Percentiles rank a stretch among this genome's conserved stretches.
Evolutionary conservation across 2,113 vertebrate genomes (phyloP).

Genomic region (Lonchura striata): DNA sequence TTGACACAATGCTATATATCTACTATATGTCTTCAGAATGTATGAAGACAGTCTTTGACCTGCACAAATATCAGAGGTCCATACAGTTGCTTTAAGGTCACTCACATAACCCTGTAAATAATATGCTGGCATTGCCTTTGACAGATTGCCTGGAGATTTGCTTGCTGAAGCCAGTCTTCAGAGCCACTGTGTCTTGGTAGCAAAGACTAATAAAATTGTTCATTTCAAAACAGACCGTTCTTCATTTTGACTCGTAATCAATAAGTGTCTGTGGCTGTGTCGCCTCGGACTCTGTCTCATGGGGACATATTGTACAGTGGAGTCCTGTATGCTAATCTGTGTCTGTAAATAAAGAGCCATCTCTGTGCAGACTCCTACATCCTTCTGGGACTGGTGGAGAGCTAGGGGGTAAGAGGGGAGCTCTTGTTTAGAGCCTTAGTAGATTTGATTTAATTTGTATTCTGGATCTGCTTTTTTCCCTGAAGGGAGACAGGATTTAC

Average conservation of each 20-base stretch:
- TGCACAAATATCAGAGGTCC: conserved; percentile 47
- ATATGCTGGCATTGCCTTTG: conserved; percentile 33
- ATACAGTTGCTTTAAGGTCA: conserved; percentile 28
- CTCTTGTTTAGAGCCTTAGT: background rate
- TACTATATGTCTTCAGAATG: background rate
- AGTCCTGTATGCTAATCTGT: conserved; percentile 34
- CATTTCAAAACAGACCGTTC: conserved; percentile 26
- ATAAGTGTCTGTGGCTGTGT: conserved; percentile 45
- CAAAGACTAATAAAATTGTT: conserved; percentile 61
- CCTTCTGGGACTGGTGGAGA: background rate
- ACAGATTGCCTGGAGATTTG: conserved; percentile 25
- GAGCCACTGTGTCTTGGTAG: conserved; percentile 22
- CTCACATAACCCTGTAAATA: conserved; percentile 20
- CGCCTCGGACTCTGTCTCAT: background rate
- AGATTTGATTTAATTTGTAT: background rate
- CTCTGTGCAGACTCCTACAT: background rate
- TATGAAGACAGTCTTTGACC: conserved; percentile 45
- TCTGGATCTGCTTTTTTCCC: background rate
- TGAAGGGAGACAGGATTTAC: background rate
- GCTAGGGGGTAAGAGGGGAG: background rate
- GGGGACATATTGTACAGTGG: background rate
- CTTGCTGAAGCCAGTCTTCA: conserved; percentile 37
- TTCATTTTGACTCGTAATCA: conserved; percentile 59
- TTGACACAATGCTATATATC: background rate
- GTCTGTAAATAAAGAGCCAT: conserved; percentile 22